A percentile compares a stretch with the other conserved stretches of the same genome.
Conservation (phyloP, 2,888 invertebrate genomes). For the Cephus rjabovi region DNA sequence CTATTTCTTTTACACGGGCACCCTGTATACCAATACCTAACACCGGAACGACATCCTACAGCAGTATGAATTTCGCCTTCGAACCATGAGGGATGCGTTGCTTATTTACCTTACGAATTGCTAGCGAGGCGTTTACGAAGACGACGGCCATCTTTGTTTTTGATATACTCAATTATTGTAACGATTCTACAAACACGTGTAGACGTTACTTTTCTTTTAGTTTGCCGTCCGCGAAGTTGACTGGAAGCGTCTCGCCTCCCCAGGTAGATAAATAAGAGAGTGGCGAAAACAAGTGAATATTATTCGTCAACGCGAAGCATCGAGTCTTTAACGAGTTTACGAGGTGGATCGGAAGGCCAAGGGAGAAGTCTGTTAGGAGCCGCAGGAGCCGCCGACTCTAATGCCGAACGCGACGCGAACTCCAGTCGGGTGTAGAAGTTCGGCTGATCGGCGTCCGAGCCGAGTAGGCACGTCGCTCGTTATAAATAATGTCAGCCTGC, state of each 20-base stretch:
- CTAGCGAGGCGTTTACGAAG: background rate
- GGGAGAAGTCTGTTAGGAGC: background rate
- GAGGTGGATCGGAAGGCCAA: background rate
- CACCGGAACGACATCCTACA: background rate
- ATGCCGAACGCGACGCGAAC: background rate
- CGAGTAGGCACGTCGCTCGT: conserved; percentile 13
- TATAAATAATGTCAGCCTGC: conserved; percentile 17
- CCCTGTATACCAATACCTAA: background rate
- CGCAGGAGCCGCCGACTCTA: background rate
- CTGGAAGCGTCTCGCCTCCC: background rate
- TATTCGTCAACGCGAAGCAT: background rate
- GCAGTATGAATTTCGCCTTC: background rate
- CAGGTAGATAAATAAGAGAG: background rate
- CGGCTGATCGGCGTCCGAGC: background rate
- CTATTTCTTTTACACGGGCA: background rate
- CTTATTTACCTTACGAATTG: background rate
- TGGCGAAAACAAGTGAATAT: background rate
- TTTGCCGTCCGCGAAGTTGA: background rate
- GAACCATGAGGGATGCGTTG: background rate
- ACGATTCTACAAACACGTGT: background rate
- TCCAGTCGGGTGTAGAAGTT: background rate
- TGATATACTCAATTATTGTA: background rate
- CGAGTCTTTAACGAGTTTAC: background rate
- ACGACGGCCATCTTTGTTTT: background rate
- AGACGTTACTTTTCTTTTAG: background rate